Percentiles rank a stretch among this genome's conserved stretches.
Conservation (phyloP, 2,113 vertebrate genomes). For the Symphodus melops region DNA sequence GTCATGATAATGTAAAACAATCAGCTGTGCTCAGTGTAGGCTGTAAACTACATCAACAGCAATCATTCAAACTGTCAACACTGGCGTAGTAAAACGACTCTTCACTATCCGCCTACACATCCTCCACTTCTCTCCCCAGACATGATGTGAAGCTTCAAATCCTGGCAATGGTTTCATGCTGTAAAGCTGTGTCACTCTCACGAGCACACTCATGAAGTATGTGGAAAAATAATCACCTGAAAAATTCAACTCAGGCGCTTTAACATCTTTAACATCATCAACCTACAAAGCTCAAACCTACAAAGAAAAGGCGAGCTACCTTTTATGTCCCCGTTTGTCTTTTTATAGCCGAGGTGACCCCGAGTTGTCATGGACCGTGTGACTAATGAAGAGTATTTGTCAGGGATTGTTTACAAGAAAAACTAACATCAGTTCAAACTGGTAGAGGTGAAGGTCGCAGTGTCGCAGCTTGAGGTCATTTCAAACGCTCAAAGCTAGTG, state of each 20-base stretch:
- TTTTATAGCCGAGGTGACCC: conserved; percentile 61
- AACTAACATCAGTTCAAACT: too few species aligned
- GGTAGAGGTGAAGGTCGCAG: conserved; percentile 3
- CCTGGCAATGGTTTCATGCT: not conserved
- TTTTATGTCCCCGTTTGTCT: conserved; percentile 49
- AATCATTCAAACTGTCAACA: not conserved
- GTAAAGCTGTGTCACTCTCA: conserved; percentile 1
- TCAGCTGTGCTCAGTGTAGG: not conserved
- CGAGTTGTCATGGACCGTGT: conserved; percentile 55
- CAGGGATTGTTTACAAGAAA: too few species aligned
- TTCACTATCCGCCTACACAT: not conserved
- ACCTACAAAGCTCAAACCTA: too few species aligned
- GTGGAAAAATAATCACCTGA: not conserved
- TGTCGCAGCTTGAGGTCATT: not conserved
- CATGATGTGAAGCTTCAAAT: not conserved
- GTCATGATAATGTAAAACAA: conserved; percentile 15
- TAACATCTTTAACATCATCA: too few species aligned
- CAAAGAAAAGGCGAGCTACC: conserved; percentile 17
- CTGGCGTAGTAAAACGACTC: not conserved
- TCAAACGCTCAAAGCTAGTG: not conserved
- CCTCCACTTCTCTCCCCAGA: not conserved
- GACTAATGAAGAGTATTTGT: conserved; percentile 56
- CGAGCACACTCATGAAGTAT: conserved; percentile 15
- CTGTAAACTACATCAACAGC: conserved; percentile 4
- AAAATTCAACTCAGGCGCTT: not conserved